Base-by-base conservation (phyloP, 2,113 vertebrate genomes). In the Suricata suricatta region DNA sequence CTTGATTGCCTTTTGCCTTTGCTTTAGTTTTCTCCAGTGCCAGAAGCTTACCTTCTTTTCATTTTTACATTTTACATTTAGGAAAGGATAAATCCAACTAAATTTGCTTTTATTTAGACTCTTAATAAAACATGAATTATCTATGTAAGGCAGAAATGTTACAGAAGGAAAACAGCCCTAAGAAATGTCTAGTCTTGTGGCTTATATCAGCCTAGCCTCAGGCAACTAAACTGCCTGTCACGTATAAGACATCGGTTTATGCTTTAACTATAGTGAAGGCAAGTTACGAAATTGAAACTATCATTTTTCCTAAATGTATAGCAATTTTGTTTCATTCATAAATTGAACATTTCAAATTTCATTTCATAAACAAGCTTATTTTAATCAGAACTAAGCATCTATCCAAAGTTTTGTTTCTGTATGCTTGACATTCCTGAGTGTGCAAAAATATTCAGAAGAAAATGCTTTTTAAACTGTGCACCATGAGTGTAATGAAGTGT, bases 111-210 rank as follows among this genome's bases (percentile, higher is more conserved):
- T 52, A 86, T 98, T 97, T 97, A 57, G 97, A 71, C 13, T 88
- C 41, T 96, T 98, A 94, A 64, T 97, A 94, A 97, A 98, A 92
- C 27, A 83, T 57, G 38, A 83, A 93, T 96, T 35, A 96, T 98
- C 82, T 96, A 0, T 95, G 31, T 97, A 63, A 90, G 44, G 88
- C 80, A 97, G 66, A 85, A 97, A 96, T 76, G 4, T 92, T 96
- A 76, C 52, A 92, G 50, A 93, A 93, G 96, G 90, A 96, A 98
- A 94, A 96, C 3, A 98, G 2, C 79, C 17, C 29, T 92, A 92
- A 93, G 81, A 98, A 97, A 97, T 66, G 27, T 86, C 74, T 98
- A 54, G 13, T 97, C 69, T 97, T 96, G 31, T 87, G 47, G 60
- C 29, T 88, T 76, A 23, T 90, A 95, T 96, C 80, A 95, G 29